These are phyloP conservation scores for Tetragonula carbonaria DNA, from an alignment of 2,888 invertebrate species.

Conservation along the genomic window DNA sequence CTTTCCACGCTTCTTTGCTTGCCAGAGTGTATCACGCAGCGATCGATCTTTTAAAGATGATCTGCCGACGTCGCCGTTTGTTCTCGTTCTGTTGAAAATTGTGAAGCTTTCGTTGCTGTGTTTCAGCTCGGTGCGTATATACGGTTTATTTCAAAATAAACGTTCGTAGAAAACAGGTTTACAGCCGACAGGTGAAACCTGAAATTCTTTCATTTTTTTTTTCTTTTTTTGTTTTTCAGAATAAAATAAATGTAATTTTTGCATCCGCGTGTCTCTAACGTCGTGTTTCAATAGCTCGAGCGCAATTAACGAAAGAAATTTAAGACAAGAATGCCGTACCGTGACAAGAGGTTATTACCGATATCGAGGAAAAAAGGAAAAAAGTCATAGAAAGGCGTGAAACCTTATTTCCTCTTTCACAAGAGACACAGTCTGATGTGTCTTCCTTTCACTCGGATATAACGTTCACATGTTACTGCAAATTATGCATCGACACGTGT, in stretches of 20 bases:
- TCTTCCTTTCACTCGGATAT: not conserved
- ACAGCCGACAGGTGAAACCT: not conserved
- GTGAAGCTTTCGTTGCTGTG: not conserved
- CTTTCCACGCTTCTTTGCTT: too few species aligned
- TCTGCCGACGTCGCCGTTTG: not conserved
- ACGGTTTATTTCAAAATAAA: not conserved
- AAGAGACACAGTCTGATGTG: slow-evolving; percentile 4
- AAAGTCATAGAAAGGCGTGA: not conserved
- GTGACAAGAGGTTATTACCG: slow-evolving; percentile 1
- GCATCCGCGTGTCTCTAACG: not conserved
- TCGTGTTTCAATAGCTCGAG: not conserved
- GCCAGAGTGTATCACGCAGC: not conserved
- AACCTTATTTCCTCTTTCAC: not conserved
- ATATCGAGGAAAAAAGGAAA: not conserved
- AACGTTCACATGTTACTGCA: not conserved
- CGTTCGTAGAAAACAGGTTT: not conserved
- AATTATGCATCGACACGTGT: not conserved
- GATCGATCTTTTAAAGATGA: not conserved
- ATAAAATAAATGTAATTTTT: not conserved
- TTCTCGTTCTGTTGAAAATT: not conserved
- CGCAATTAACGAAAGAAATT: slow-evolving; percentile 2
- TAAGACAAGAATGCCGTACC: not conserved
- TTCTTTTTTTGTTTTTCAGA: not conserved
- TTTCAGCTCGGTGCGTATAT: not conserved
- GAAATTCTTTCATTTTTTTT: too few species aligned